Evolutionary conservation across 2,888 invertebrate species (phyloP).

Genomic region (Drosophila recens): DNA sequence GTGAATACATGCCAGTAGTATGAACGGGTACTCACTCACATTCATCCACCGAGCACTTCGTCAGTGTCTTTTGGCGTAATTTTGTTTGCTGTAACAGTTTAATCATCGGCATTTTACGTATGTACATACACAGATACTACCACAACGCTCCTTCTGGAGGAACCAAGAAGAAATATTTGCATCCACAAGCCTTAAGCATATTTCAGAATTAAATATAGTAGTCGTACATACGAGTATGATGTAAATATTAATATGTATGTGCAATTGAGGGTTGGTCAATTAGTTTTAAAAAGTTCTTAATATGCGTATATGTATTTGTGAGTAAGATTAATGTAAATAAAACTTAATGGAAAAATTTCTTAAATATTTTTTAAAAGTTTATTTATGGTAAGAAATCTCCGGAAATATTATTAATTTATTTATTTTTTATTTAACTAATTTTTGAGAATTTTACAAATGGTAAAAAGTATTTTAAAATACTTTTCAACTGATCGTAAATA

Average conservation of each 20-base stretch:
- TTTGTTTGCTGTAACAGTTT: slow-evolving; percentile 75
- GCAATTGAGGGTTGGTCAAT: not conserved
- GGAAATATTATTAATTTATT: too few relatives aligned
- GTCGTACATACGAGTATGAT: not conserved
- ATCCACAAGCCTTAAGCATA: slow-evolving; percentile 3
- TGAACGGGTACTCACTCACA: slow-evolving; percentile 28
- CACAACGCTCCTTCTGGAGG: not conserved
- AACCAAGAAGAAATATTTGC: not conserved
- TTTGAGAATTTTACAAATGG: too few relatives aligned
- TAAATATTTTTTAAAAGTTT: too few relatives aligned
- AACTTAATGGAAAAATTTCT: too few relatives aligned
- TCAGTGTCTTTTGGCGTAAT: slow-evolving; percentile 72
- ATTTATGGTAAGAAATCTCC: too few relatives aligned
- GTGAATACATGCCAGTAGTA: slow-evolving; percentile 12
- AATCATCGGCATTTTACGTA: slow-evolving; percentile 70
- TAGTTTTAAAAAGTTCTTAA: not conserved
- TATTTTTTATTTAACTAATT: too few relatives aligned
- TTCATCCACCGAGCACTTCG: slow-evolving; percentile 60
- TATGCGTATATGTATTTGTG: not conserved
- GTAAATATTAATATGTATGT: slow-evolving; percentile 2
- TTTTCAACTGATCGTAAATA: too few relatives aligned
- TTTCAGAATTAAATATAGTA: slow-evolving; percentile 3
- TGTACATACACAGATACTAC: slow-evolving; percentile 16
- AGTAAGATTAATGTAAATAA: not conserved
- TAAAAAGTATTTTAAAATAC: too few relatives aligned